phyloP scores from a whole-genome alignment of 2,888 invertebrate species.

The Deilephila porcellus region DNA sequence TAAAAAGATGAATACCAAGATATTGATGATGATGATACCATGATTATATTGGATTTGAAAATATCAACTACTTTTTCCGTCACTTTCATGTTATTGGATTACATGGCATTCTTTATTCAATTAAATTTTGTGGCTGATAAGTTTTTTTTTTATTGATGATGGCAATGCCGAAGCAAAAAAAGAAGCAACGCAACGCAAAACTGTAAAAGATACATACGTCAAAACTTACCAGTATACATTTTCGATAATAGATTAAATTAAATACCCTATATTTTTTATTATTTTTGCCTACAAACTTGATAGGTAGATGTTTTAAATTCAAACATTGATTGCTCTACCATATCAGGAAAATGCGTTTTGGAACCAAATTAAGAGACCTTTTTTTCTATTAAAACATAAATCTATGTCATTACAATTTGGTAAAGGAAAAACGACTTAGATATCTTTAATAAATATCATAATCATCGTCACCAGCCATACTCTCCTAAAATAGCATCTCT shows the following conservation, averaged over 20 bases:
- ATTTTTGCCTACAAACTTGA: too few relatives aligned
- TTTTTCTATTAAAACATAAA: too few relatives aligned
- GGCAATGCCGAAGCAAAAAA: not conserved
- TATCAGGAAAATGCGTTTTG: too few relatives aligned
- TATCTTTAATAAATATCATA: too few relatives aligned
- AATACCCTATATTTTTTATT: too few relatives aligned
- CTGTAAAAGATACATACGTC: not conserved
- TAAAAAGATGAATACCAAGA: constrained; percentile 2
- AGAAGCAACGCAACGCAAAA: not conserved
- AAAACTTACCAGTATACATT: not conserved
- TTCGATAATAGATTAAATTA: not conserved
- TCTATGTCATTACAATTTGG: too few relatives aligned
- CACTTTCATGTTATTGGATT: constrained; percentile 12
- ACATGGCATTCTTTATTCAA: not conserved
- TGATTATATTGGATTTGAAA: not conserved
- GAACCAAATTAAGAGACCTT: too few relatives aligned
- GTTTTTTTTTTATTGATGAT: not conserved
- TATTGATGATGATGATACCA: not conserved
- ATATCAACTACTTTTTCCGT: not conserved
- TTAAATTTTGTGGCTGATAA: not conserved
- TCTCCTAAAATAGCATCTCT: too few relatives aligned
- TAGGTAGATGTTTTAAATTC: too few relatives aligned
- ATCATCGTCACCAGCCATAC: too few relatives aligned
- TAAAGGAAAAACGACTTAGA: too few relatives aligned
- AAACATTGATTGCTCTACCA: too few relatives aligned